Evolutionary conservation across 2,888 invertebrate species (phyloP).

Genomic region (Creontiades dilutus): DNA sequence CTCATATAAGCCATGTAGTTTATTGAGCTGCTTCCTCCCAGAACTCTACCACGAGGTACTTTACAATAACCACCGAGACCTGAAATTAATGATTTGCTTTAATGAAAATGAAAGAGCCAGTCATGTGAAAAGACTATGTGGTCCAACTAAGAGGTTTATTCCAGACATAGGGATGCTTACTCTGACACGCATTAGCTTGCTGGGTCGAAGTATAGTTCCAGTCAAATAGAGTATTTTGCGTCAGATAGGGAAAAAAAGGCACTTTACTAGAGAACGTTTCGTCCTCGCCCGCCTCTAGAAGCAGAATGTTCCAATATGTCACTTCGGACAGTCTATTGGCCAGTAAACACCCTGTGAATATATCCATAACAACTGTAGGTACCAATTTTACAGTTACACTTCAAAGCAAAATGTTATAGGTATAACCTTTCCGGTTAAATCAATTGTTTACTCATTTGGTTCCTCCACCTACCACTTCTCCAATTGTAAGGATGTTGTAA

Average conservation of each 20-base stretch:
- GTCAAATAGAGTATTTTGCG: constrained; percentile 83
- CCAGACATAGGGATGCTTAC: not conserved
- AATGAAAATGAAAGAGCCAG: too few relatives aligned
- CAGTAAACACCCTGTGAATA: constrained; percentile 83
- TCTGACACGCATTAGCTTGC: constrained; percentile 81
- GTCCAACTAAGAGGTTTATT: too few relatives aligned
- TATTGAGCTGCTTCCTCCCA: constrained; percentile 41
- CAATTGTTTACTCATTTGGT: too few relatives aligned
- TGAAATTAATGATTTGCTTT: not conserved
- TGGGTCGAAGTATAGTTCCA: constrained; percentile 87
- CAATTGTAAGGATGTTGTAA: too few relatives aligned
- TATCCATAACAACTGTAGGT: too few relatives aligned
- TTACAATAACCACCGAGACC: constrained; percentile 21
- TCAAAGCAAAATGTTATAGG: too few relatives aligned
- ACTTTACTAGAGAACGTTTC: constrained; percentile 81
- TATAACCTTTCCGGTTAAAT: too few relatives aligned
- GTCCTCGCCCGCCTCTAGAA: constrained; percentile 84
- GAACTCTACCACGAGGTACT: constrained; percentile 42
- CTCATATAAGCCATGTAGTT: constrained; percentile 45
- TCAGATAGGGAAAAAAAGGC: constrained; percentile 81
- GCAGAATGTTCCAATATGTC: constrained; percentile 82
- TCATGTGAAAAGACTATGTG: too few relatives aligned
- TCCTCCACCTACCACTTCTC: too few relatives aligned
- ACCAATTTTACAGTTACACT: too few relatives aligned
- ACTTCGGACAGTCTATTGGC: constrained; percentile 86